Conservation (phyloP, 2,888 invertebrate species). For the Torymus tubicola region DNA sequence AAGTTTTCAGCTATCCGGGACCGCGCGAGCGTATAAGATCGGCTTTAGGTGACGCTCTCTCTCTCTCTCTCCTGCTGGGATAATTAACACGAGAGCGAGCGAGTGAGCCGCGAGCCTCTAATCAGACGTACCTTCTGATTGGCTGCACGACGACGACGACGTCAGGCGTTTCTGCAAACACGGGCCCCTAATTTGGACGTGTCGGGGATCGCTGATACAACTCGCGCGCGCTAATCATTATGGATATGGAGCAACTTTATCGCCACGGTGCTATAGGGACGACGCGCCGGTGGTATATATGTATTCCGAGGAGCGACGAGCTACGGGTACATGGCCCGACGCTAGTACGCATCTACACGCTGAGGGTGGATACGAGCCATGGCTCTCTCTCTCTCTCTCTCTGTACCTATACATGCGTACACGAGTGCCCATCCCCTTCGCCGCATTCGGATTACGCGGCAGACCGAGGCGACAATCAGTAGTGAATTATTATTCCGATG, state of each 20-base stretch:
- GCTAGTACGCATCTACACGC: no score
- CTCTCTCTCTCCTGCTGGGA: conserved; percentile 32
- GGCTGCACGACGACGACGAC: conserved; percentile 53
- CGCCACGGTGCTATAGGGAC: not conserved
- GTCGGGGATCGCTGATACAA: conserved; percentile 60
- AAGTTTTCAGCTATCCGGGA: conserved; percentile 65
- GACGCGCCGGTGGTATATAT: not conserved
- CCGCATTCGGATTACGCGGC: conserved; percentile 1
- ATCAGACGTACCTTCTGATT: conserved; percentile 74
- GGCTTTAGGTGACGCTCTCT: conserved; percentile 56
- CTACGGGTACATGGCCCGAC: not conserved
- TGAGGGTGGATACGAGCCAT: no score
- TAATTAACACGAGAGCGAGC: conserved; percentile 69
- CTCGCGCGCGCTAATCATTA: conserved; percentile 55
- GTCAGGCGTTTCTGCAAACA: conserved; percentile 65
- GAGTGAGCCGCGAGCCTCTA: conserved; percentile 69
- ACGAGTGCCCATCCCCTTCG: not conserved
- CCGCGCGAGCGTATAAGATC: conserved; percentile 63
- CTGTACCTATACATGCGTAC: not conserved
- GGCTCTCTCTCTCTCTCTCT: no score
- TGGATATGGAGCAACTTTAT: conserved; percentile 49
- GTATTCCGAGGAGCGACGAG: not conserved
- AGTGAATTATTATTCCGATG: conserved; percentile 18
- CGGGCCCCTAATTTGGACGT: conserved; percentile 68
- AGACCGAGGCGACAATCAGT: conserved; percentile 3